phyloP scores from a whole-genome alignment of 2,888 invertebrate species.

The Barypeithes pellucidus region DNA sequence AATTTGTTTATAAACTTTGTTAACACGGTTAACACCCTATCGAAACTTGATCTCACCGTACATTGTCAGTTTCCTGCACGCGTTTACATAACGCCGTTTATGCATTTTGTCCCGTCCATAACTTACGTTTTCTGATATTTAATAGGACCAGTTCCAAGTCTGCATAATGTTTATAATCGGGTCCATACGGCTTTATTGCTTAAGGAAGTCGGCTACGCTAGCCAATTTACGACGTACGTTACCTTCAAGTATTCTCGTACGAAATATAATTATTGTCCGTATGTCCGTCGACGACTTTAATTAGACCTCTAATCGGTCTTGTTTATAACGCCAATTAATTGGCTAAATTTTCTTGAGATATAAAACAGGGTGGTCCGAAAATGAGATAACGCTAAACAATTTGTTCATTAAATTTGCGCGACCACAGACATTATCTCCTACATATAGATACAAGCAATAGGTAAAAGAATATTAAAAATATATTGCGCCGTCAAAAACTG shows the following conservation, averaged over 20 bases:
- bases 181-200: conserved; percentile 13
- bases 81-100: background rate
- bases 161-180: conserved; percentile 36
- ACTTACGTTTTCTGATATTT: conserved; percentile 33
- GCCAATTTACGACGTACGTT: conserved; percentile 12
- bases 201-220: conserved; percentile 28
- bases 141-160: conserved; percentile 36
- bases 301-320: conserved; percentile 24
- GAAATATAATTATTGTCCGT: conserved; percentile 20
- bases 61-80: too few species aligned
- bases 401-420: too few species aligned
- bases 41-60: too few species aligned
- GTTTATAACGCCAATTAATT: conserved; percentile 30
- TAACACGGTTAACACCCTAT: too few species aligned
- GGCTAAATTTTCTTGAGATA: background rate
- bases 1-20: too few species aligned
- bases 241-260: background rate
- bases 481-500: too few species aligned
- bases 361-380: too few species aligned
- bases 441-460: too few species aligned
- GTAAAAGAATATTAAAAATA: too few species aligned
- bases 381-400: too few species aligned
- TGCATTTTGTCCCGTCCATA: conserved; percentile 15
- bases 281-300: conserved; percentile 18
- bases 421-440: too few species aligned